A percentile compares a stretch with the other conserved stretches of the same genome.
Conservation (phyloP, 2,797 vertebrate species). For the Labroides dimidiatus region DNA sequence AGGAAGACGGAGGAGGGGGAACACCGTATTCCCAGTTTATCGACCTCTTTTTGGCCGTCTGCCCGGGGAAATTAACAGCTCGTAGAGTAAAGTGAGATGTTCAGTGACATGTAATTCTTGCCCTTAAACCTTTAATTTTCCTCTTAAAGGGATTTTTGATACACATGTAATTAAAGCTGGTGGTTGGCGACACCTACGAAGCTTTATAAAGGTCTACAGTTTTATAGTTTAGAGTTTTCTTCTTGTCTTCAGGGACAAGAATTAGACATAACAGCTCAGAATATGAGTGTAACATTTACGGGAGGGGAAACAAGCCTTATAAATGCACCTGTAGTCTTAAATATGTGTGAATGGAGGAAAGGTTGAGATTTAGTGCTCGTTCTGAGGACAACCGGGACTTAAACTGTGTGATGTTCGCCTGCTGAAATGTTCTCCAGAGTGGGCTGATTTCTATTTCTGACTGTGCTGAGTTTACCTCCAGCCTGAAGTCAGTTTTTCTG, state of each 20-base stretch:
- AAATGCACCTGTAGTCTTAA: too few relatives aligned
- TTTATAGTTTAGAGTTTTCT: too few relatives aligned
- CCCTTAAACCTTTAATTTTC: conserved; percentile 35
- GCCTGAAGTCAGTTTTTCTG: neutral
- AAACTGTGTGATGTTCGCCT: neutral
- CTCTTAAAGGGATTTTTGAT: conserved; percentile 10
- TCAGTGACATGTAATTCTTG: conserved; percentile 4
- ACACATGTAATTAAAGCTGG: conserved; percentile 23
- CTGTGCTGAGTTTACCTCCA: neutral
- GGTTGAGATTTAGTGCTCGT: too few relatives aligned
- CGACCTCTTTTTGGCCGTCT: conserved; percentile 45
- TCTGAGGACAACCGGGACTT: too few relatives aligned
- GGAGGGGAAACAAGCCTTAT: too few relatives aligned
- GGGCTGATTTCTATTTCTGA: neutral
- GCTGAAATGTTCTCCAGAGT: neutral
- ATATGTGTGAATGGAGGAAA: too few relatives aligned
- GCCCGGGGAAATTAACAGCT: conserved; percentile 60
- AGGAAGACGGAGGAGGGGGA: conserved; percentile 35
- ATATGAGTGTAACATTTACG: too few relatives aligned
- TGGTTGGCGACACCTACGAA: neutral
- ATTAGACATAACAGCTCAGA: too few relatives aligned
- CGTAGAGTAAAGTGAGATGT: conserved; percentile 31
- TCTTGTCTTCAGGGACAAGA: too few relatives aligned
- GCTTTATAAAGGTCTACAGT: too few relatives aligned
- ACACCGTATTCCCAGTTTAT: conserved; percentile 50